Conservation (phyloP, 1,140 invertebrate genomes). For the Drosophila sp. region DNA sequence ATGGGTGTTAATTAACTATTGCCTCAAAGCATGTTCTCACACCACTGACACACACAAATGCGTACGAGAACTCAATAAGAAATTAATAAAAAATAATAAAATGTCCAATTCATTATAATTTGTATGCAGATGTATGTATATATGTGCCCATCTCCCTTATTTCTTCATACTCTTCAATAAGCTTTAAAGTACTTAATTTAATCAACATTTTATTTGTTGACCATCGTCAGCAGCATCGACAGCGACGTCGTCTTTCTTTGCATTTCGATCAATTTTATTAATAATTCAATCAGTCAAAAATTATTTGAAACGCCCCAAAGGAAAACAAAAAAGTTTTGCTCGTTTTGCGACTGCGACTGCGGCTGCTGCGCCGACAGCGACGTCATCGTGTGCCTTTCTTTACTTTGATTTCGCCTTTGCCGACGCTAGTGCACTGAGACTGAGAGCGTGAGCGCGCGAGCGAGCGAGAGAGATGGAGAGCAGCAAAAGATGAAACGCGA, state of each 20-base stretch:
- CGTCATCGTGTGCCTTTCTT: constrained; percentile 41
- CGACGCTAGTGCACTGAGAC: background rate
- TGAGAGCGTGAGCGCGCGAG: background rate
- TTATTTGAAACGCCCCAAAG: constrained; percentile 83
- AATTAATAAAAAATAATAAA: too few species aligned
- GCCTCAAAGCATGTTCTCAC: constrained; percentile 27
- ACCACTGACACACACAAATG: background rate
- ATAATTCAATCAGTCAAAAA: constrained; percentile 84
- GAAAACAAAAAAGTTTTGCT: constrained; percentile 79
- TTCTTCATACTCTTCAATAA: constrained; percentile 11
- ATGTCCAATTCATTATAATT: too few species aligned
- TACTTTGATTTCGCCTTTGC: constrained; percentile 39
- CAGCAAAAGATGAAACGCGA: constrained; percentile 41
- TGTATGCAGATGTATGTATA: background rate
- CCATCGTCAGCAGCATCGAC: constrained; percentile 42
- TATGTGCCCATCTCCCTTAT: background rate
- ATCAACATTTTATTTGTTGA: constrained; percentile 67
- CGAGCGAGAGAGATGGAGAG: background rate
- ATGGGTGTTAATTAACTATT: constrained; percentile 76
- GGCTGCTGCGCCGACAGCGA: constrained; percentile 24
- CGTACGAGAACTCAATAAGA: constrained; percentile 2
- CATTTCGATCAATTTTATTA: constrained; percentile 84
- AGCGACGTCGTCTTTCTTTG: constrained; percentile 60
- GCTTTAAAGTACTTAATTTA: constrained; percentile 59
- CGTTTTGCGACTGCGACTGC: constrained; percentile 32